Percentiles rank a stretch among this genome's conserved stretches.
phyloP scores from a whole-genome alignment of 2,888 invertebrate genomes.

The Halocaridina rubra region DNA sequence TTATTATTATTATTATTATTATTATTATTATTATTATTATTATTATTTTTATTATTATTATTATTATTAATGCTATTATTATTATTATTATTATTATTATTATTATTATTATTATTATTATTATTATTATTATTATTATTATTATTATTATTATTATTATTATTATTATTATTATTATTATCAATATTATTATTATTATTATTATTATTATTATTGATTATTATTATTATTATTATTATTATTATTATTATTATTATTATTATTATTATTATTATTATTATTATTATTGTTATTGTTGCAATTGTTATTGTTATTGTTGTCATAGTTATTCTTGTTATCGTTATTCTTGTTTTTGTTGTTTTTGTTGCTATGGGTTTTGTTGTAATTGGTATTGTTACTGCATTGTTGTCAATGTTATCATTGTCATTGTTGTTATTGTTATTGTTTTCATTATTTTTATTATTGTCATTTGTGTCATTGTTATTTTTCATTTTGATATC shows the following conservation, averaged over 20 bases:
- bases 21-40: not conserved
- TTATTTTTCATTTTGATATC: not conserved
- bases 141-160: not conserved
- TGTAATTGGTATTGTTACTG: not conserved
- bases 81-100: not conserved
- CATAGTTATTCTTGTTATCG: not conserved
- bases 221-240: not conserved
- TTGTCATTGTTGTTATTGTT: not conserved
- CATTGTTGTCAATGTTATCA: not conserved
- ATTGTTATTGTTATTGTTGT: not conserved
- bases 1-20: not conserved
- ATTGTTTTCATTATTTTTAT: not conserved
- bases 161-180: not conserved
- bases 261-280: not conserved
- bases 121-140: not conserved
- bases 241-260: not conserved
- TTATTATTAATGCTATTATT: not conserved
- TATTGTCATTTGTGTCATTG: not conserved
- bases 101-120: not conserved
- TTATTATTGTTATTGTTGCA: not conserved
- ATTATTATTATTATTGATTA: not conserved
- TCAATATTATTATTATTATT: not conserved
- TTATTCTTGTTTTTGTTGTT: not conserved
- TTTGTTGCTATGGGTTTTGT: not conserved
- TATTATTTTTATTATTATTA: not conserved